Evolutionary conservation across 2,888 invertebrate species (phyloP), one percentile per base, ranked within the genome.

Genomic region (Lycophotia porphyrea): DNA sequence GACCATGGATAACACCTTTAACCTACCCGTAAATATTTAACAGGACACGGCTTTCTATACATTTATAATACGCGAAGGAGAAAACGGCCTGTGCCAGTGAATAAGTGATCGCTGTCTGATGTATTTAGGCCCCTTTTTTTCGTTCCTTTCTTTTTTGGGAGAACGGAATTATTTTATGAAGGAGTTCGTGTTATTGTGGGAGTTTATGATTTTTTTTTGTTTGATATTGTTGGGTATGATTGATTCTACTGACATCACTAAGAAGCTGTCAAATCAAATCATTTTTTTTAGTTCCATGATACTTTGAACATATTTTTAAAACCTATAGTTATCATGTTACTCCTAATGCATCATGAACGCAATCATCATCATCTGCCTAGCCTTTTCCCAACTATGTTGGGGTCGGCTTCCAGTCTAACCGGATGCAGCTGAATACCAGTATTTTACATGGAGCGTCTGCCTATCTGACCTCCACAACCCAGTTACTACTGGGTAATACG

Each of bases 1-100:
- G 80, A 78, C 88, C 70, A 55, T 44, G 84, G 88, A 80, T 87
- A 85, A 84, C 88, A 84, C 82, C 84, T 84, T 74, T 71, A 76
- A 81, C 81, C 78, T 63, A 1, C 79, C 77, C 60, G 78, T 88
- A 78, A 88, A 88, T 88, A 88, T 88, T 87, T 88, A 76, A 88
- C 71, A 78, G 42, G 70, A 81, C 80, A 80, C 66, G 87, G 72
- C 77, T 80, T 78, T 81, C 79, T 86, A 80, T 88, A 82, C 78
- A 86, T 88, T 81, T 79, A 68, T 81, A 77, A 87, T 80, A 74
- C 74, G 44, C 65, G 69, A 71, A 82, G 80, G 42, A 65, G 74
- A 67, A 79, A 79, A 75, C 60, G 74, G 70, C 73, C 68, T 68
- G 76, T 87, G 66, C 76, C 63, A 75, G 77, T 87, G 83, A 87